phyloP scores from a whole-genome alignment of 2,797 vertebrate genomes.

The Pteronotus mesoamericanus region DNA sequence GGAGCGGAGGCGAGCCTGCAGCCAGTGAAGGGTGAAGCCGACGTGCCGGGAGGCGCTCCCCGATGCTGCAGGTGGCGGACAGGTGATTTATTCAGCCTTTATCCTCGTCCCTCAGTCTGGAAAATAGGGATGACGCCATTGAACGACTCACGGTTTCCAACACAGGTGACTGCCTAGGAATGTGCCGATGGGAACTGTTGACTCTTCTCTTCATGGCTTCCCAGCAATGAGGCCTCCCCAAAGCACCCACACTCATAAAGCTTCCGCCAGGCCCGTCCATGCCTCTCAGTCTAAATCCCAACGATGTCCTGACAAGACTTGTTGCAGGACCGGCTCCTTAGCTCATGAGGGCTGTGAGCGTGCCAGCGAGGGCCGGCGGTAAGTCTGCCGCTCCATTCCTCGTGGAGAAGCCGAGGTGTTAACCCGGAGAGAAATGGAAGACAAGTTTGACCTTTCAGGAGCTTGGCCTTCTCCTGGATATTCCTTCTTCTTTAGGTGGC shows the following conservation, averaged over 20 bases:
- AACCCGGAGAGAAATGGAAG: background rate
- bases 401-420: background rate
- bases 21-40: background rate
- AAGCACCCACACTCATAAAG: background rate
- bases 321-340: background rate
- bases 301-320: background rate
- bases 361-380: background rate
- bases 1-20: background rate
- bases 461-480: background rate
- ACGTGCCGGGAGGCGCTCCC: background rate
- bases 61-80: background rate
- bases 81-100: conserved; percentile 10
- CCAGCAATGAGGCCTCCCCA: background rate
- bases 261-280: background rate
- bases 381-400: background rate
- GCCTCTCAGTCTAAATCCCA: background rate
- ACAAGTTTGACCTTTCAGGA: background rate
- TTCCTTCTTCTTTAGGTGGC: background rate
- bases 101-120: background rate
- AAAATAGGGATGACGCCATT: conserved; percentile 39
- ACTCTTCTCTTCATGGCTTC: background rate
- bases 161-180: background rate
- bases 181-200: conserved; percentile 20
- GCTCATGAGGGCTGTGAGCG: background rate
- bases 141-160: conserved; percentile 45